phyloP scores from a whole-genome alignment of 2,888 invertebrate species.

The Aelia acuminata region DNA sequence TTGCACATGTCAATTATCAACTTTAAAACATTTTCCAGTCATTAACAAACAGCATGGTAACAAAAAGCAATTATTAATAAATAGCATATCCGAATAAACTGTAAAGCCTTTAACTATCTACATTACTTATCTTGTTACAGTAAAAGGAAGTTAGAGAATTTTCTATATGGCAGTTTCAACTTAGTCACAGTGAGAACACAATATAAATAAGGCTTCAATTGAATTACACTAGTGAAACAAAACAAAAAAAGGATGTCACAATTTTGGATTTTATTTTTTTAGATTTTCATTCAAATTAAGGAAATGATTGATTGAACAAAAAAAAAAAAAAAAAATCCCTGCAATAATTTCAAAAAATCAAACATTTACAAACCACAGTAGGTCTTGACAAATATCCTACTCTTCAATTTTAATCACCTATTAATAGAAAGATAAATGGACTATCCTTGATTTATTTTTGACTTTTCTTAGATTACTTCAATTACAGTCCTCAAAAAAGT shows the following conservation, averaged over 20 bases:
- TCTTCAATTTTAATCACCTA: not conserved
- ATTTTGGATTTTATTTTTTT: too few relatives aligned
- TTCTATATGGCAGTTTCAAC: not conserved
- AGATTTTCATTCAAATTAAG: not conserved
- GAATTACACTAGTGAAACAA: not conserved
- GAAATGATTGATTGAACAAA: too few relatives aligned
- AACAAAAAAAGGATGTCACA: not conserved
- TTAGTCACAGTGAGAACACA: not conserved
- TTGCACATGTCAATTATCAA: not conserved
- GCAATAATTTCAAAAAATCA: not conserved
- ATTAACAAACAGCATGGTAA: not conserved
- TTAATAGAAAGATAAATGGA: not conserved
- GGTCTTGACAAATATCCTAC: not conserved
- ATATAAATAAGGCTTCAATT: not conserved
- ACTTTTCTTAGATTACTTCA: not conserved
- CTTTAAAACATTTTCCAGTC: not conserved
- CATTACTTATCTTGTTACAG: not conserved
- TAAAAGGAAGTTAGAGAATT: not conserved
- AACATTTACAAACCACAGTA: not conserved
- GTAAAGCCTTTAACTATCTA: not conserved
- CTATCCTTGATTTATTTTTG: not conserved
- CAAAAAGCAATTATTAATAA: not conserved
- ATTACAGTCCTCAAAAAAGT: not conserved
- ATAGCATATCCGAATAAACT: not conserved
- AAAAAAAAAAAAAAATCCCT: not conserved